These are phyloP conservation scores for Epinephelus coioides DNA, from an alignment of 2,797 vertebrate species.

Conservation along the genomic window DNA sequence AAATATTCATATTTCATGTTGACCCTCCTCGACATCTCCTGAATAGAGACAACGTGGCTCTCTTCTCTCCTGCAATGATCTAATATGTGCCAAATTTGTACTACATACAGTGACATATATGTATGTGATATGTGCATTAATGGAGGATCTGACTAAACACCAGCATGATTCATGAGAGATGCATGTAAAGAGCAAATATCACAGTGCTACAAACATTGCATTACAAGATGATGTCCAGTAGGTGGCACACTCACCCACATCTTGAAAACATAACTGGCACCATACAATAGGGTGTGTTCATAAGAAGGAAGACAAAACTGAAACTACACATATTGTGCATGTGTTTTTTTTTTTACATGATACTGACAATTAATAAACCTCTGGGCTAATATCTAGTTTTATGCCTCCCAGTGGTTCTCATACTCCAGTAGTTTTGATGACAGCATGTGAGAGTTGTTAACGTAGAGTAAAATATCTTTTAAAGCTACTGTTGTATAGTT, in stretches of 20 bases:
- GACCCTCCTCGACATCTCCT: too few relatives aligned
- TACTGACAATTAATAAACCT: too few relatives aligned
- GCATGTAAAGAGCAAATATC: not conserved
- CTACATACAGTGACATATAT: too few relatives aligned
- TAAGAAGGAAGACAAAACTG: not conserved
- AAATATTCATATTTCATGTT: too few relatives aligned
- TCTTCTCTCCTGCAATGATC: too few relatives aligned
- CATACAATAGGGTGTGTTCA: not conserved
- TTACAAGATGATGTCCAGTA: conserved; percentile 24
- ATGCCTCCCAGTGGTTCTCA: not conserved
- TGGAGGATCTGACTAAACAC: too few relatives aligned
- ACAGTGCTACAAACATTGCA: not conserved
- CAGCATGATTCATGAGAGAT: too few relatives aligned
- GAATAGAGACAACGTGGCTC: too few relatives aligned
- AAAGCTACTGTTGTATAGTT: not conserved
- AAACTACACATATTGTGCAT: not conserved
- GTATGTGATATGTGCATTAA: too few relatives aligned
- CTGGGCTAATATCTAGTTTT: not conserved
- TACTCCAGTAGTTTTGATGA: not conserved
- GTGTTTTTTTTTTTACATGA: not conserved
- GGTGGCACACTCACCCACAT: conserved; percentile 42
- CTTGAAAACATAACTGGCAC: not conserved
- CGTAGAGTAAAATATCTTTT: not conserved
- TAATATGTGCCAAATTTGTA: too few relatives aligned
- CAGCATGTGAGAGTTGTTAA: not conserved